These are phyloP conservation scores for Andrena hattorfiana DNA, from an alignment of 2,888 invertebrate species.

Conservation along the genomic window DNA sequence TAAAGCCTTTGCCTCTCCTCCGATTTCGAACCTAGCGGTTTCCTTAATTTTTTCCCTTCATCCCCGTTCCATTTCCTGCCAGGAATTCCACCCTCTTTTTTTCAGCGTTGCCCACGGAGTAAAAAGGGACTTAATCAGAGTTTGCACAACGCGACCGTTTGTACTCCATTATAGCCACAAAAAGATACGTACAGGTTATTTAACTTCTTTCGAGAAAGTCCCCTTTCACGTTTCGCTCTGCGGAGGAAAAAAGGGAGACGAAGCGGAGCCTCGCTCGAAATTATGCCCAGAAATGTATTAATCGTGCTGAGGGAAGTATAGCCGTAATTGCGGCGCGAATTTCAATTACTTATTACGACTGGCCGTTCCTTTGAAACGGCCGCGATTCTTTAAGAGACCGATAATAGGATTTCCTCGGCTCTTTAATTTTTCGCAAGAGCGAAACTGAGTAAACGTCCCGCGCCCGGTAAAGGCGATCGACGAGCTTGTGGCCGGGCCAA, in stretches of 20 bases:
- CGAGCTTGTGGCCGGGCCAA: constrained; percentile 63
- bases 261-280: neutral
- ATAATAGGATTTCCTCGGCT: constrained; percentile 30
- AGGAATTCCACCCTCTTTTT: neutral
- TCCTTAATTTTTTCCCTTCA: constrained; percentile 34
- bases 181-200: constrained; percentile 16
- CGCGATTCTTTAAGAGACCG: constrained; percentile 15
- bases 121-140: constrained; percentile 46
- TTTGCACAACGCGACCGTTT: constrained; percentile 17
- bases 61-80: constrained; percentile 21
- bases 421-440: constrained; percentile 44
- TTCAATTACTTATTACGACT: constrained; percentile 2
- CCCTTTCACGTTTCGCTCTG: constrained; percentile 11
- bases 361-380: neutral
- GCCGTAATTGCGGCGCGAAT: constrained; percentile 2
- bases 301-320: neutral
- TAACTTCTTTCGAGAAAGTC: constrained; percentile 12
- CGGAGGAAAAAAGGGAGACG: neutral
- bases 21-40: constrained; percentile 36
- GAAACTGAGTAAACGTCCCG: constrained; percentile 41
- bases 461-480: constrained; percentile 57
- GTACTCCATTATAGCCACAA: constrained; percentile 8
- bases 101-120: neutral
- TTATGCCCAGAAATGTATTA: neutral
- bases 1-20: constrained; percentile 17